Evolutionary conservation across 2,797 vertebrate species (phyloP), one percentile per base, ranked within the genome.

Genomic region (Chromis chromis): DNA sequence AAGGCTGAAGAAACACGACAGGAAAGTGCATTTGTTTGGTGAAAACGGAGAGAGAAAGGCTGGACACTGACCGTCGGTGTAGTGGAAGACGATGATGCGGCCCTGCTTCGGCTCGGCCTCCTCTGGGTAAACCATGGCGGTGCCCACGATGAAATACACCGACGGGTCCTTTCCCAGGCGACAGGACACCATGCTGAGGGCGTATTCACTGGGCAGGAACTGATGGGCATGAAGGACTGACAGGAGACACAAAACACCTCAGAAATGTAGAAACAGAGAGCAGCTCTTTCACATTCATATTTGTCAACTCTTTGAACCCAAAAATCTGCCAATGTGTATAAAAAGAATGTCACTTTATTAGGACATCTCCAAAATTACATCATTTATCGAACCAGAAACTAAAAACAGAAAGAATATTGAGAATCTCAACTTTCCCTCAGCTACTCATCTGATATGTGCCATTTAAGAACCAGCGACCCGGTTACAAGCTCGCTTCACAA

Each of bases 51-150:
- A 25, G 25, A 25, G 36, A 59, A n/a, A 6, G 19, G 44, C 14
- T 1, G 36, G 17, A 2, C 14, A 70, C 94, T 93, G 74, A 99
- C 98, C 97, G 0, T 99, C 98, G 0, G 96, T 97, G 89, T 99
- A 99, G 87, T 99, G 98, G 91, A 99, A 99, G 88, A 99, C 97
- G 0, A 99, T 96, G 14, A 99, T 99, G 27, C 98, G 97, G 2
- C 98, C 98, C 88, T 99, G 98, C 78, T 99, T 99, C 76, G 98
- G 98, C 88, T 99, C 98, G 0, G 98, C 96, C 94, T 99, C 98
- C 88, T 99, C 98, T 0, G 98, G 98, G 88, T 99, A 99, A 16
- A 99, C 98, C 98, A 99, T 99, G 80, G 98, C 97, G 0, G 98
- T 99, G 83, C 98, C 98, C 54, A 99, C 97, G 1, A 99, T 94